phyloP scores from a whole-genome alignment of 2,888 invertebrate species.

The Sepiola atlantica region DNA sequence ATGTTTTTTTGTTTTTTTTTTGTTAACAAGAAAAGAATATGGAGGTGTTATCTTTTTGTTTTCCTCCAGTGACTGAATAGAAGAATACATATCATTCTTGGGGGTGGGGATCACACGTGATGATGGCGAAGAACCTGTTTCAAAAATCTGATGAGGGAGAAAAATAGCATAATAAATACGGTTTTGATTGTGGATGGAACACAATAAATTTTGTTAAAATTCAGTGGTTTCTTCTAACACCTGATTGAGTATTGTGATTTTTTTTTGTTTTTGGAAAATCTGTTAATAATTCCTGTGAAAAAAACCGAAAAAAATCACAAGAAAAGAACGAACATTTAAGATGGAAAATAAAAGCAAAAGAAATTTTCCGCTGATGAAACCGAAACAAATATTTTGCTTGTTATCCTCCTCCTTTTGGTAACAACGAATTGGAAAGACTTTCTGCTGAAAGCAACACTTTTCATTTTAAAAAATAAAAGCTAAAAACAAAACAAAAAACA shows the following conservation, averaged over 20 bases:
- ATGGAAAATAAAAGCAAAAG: not conserved
- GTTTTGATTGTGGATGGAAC: not conserved
- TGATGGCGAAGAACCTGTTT: not conserved
- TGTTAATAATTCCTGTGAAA: not conserved
- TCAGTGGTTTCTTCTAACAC: not conserved
- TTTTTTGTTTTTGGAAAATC: not conserved
- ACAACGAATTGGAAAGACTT: constrained; percentile 11
- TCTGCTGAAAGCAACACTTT: not conserved
- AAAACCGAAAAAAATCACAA: not conserved
- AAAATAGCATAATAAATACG: not conserved
- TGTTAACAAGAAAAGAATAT: not conserved
- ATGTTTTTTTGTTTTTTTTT: not conserved
- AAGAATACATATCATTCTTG: not conserved
- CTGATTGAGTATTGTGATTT: not conserved
- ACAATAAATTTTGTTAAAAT: not conserved
- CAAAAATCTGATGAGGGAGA: not conserved
- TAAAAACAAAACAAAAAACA: not conserved
- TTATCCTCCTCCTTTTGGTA: not conserved
- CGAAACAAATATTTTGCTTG: not conserved
- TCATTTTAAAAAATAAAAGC: too few relatives aligned
- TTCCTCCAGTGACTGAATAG: not conserved
- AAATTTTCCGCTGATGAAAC: too few relatives aligned
- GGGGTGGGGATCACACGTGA: not conserved
- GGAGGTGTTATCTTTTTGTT: not conserved
- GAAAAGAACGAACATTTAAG: too few relatives aligned